These are phyloP conservation scores for Pseudomyrmex concolor DNA, from an alignment of 1,140 invertebrate genomes.

Conservation along the genomic window DNA sequence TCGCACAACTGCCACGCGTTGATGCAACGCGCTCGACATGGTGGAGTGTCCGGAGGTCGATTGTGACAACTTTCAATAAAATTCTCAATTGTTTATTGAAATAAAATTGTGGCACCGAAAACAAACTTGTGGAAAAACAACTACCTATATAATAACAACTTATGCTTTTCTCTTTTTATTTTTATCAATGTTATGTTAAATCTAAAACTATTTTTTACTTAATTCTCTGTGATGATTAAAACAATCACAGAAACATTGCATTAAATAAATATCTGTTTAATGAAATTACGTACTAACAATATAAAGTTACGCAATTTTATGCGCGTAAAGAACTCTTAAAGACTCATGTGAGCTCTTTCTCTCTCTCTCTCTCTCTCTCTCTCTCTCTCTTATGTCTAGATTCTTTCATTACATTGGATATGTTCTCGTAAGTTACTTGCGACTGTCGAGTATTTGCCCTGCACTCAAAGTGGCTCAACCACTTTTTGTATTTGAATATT, in stretches of 20 bases:
- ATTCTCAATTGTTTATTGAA: conserved; percentile 24
- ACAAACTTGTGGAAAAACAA: not conserved
- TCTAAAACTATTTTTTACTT: too few species aligned
- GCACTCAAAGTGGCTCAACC: conserved; percentile 45
- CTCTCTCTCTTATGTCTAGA: not conserved
- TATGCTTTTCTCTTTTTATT: too few species aligned
- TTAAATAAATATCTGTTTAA: conserved; percentile 2
- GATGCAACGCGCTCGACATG: conserved; percentile 12
- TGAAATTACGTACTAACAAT: too few species aligned
- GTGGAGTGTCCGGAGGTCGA: not conserved
- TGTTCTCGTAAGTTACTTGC: conserved; percentile 22
- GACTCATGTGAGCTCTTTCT: not conserved
- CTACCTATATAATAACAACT: too few species aligned
- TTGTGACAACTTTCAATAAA: conserved; percentile 45
- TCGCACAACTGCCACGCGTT: not conserved
- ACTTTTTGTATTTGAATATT: conserved; percentile 62
- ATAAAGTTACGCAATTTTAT: not conserved
- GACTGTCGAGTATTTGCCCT: conserved; percentile 46
- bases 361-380: not conserved
- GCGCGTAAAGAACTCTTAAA: not conserved
- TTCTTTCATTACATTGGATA: conserved; percentile 47
- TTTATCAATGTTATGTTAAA: too few species aligned
- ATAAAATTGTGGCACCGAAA: conserved; percentile 1
- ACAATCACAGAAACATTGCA: too few species aligned
- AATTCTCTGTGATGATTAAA: too few species aligned